Conservation (phyloP, 2,797 vertebrate genomes). For the Uromys caudimaculatus region DNA sequence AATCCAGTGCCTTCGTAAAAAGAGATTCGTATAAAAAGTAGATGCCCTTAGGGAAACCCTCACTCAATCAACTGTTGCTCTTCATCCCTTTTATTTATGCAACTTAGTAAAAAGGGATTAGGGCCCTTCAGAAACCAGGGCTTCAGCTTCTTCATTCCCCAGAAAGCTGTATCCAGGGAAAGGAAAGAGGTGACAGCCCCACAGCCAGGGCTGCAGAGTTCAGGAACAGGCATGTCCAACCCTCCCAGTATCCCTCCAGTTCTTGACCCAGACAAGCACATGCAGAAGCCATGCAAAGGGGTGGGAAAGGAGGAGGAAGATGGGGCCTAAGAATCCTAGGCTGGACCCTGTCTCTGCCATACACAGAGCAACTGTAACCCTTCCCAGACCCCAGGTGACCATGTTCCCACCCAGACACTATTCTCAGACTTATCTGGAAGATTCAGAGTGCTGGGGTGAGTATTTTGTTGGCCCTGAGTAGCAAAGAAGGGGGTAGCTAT, state of each 20-base stretch:
- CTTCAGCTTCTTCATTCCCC: neutral
- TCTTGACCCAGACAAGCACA: conserved; percentile 35
- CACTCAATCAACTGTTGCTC: neutral
- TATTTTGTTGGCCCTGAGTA: neutral
- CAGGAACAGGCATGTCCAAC: neutral
- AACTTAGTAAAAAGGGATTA: neutral
- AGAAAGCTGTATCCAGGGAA: conserved; percentile 15
- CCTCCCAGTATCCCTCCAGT: neutral
- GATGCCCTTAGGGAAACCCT: conserved; percentile 42
- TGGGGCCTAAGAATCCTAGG: neutral
- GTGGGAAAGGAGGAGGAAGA: neutral
- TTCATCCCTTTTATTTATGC: neutral
- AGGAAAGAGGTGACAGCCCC: neutral
- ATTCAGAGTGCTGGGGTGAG: neutral
- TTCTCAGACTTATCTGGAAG: conserved; percentile 25
- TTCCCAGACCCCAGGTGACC: neutral
- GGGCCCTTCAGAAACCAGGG: neutral
- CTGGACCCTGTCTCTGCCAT: neutral
- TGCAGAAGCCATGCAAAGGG: neutral
- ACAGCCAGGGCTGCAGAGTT: conserved; percentile 34
- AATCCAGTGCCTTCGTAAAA: conserved; percentile 70
- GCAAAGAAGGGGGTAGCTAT: conserved; percentile 4
- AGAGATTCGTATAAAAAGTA: conserved; percentile 74
- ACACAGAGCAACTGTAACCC: neutral
- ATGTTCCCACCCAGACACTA: neutral